Percentiles rank a stretch among this genome's conserved stretches.
These are phyloP conservation scores for Paramisgurnus dabryanus DNA, from an alignment of 2,113 vertebrate genomes.

Conservation along the genomic window DNA sequence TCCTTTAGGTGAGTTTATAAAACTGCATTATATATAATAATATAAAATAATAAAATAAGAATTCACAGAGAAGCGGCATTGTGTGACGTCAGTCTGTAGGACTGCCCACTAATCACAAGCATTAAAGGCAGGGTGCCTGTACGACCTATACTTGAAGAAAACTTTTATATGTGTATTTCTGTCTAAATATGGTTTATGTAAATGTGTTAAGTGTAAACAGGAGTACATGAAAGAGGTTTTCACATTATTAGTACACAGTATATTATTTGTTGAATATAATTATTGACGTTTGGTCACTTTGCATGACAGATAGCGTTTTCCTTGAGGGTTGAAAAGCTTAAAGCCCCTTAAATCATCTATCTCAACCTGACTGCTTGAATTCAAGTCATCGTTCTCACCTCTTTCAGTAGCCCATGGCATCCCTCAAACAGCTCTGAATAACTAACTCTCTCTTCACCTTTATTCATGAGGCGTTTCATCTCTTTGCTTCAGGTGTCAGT, in stretches of 20 bases:
- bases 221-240: no score
- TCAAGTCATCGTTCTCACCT: constrained; percentile 38
- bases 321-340: constrained; percentile 22
- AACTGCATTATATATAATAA: no score
- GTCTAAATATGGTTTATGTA: no score
- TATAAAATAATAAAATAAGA: no score
- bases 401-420: constrained; percentile 48
- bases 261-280: not conserved
- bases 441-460: constrained; percentile 48
- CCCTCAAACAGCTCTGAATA: constrained; percentile 43
- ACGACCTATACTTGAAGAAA: no score
- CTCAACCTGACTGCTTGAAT: constrained; percentile 32
- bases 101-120: no score
- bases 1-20: no score
- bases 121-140: no score
- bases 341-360: not conserved
- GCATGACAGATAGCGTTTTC: not conserved
- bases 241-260: not conserved
- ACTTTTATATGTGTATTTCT: no score
- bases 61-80: no score
- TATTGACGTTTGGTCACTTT: not conserved
- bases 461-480: constrained; percentile 54
- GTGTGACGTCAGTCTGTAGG: no score
- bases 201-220: no score
- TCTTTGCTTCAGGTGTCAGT: constrained; percentile 46